Evolutionary conservation across 2,113 vertebrate genomes (phyloP).

Genomic region (Lepus timidus): DNA sequence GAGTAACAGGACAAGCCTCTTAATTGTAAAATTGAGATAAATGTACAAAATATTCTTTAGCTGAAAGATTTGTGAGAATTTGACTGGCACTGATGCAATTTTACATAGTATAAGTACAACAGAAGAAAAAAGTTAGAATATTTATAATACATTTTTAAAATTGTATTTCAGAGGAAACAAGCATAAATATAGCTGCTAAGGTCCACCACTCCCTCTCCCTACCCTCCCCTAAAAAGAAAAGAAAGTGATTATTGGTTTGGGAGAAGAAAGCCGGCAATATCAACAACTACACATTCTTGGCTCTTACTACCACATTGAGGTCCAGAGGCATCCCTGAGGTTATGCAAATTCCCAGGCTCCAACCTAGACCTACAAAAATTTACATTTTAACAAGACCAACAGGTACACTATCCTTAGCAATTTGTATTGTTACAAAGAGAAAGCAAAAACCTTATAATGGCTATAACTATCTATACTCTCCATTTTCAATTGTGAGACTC

Average conservation of each 20-base stretch:
- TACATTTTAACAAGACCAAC: slow-evolving; percentile 6
- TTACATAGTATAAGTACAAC: neutral
- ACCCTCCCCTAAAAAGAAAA: neutral
- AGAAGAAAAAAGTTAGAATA: neutral
- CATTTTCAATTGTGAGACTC: neutral
- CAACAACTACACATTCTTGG: neutral
- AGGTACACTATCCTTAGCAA: neutral
- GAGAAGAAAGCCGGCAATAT: neutral
- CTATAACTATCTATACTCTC: neutral
- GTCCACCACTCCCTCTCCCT: neutral
- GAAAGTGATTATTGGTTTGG: neutral
- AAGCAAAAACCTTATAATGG: neutral
- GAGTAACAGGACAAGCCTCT: neutral
- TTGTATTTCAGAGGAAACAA: neutral
- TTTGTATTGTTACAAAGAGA: neutral
- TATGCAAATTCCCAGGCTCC: neutral
- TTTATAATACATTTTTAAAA: neutral
- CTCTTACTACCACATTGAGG: neutral
- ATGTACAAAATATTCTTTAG: neutral
- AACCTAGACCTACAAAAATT: neutral
- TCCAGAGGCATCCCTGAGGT: neutral
- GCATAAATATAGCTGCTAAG: slow-evolving; percentile 22
- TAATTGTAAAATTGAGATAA: neutral
- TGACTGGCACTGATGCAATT: neutral
- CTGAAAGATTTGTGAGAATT: neutral